phyloP scores from a whole-genome alignment of 2,113 vertebrate genomes.

The Spermophilus dauricus region DNA sequence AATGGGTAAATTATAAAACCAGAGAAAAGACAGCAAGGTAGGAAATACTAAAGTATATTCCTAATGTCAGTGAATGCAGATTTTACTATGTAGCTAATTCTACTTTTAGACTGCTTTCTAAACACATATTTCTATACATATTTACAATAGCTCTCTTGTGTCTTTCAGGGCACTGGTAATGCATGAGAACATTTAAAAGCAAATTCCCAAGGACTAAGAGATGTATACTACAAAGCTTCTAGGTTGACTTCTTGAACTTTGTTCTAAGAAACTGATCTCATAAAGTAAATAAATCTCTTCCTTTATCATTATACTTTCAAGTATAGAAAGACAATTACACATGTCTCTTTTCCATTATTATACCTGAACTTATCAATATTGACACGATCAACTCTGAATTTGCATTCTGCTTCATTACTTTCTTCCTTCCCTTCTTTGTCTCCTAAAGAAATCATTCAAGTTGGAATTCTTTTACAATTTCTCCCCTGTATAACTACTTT shows the following conservation, averaged over 20 bases:
- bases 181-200: neutral
- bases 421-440: neutral
- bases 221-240: neutral
- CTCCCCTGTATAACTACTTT: neutral
- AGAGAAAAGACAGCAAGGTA: neutral
- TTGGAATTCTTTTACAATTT: neutral
- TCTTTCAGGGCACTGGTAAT: neutral
- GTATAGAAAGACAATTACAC: neutral
- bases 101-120: neutral
- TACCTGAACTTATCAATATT: neutral
- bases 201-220: neutral
- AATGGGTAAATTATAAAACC: neutral
- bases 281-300: neutral
- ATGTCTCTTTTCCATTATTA: neutral
- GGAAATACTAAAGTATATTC: neutral
- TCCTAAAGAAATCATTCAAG: neutral
- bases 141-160: neutral
- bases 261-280: slow-evolving; percentile 26
- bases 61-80: neutral
- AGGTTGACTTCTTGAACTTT: slow-evolving; percentile 9
- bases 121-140: neutral
- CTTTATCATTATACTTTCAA: slow-evolving; percentile 27
- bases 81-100: neutral
- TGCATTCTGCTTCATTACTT: neutral
- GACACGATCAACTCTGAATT: neutral